These are phyloP conservation scores for Caenorhabditis virilis DNA, from an alignment of 2,888 invertebrate species.

Conservation along the genomic window DNA sequence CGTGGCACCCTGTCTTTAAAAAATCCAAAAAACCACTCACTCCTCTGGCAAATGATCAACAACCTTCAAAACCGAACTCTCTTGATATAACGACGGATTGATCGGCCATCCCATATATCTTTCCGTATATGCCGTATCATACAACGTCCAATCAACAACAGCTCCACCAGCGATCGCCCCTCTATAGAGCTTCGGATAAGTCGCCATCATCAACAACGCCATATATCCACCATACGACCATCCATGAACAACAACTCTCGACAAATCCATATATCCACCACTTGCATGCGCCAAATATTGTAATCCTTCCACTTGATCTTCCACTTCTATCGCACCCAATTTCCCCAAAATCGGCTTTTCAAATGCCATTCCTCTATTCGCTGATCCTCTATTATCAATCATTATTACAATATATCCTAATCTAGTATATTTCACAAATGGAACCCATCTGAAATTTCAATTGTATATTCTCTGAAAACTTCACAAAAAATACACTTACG, in stretches of 20 bases:
- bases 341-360: slow-evolving; percentile 86
- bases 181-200: slow-evolving; percentile 74
- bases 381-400: slow-evolving; percentile 92
- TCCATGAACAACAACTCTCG: slow-evolving; percentile 90
- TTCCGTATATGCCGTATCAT: slow-evolving; percentile 98
- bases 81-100: slow-evolving; percentile 71
- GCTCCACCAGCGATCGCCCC: slow-evolving; percentile 89
- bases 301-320: slow-evolving; percentile 92
- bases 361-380: slow-evolving; percentile 88
- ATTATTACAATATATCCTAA: slow-evolving; percentile 94
- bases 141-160: slow-evolving; percentile 93
- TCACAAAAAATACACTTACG: slow-evolving; percentile 40
- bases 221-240: slow-evolving; percentile 99
- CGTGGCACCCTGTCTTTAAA: slow-evolving; percentile 38
- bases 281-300: slow-evolving; percentile 75
- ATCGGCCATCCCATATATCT: slow-evolving; percentile 68
- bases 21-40: too few species aligned
- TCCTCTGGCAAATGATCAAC: slow-evolving; percentile 88
- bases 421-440: slow-evolving; percentile 90
- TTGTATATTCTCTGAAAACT: too few species aligned
- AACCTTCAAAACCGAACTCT: slow-evolving; percentile 84
- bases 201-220: slow-evolving; percentile 89
- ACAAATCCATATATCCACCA: slow-evolving; percentile 84
- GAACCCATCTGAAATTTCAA: slow-evolving; percentile 36
- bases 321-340: slow-evolving; percentile 90